Evolutionary conservation across 2,888 invertebrate species (phyloP).

Genomic region (Lissocephala sabroskyi): DNA sequence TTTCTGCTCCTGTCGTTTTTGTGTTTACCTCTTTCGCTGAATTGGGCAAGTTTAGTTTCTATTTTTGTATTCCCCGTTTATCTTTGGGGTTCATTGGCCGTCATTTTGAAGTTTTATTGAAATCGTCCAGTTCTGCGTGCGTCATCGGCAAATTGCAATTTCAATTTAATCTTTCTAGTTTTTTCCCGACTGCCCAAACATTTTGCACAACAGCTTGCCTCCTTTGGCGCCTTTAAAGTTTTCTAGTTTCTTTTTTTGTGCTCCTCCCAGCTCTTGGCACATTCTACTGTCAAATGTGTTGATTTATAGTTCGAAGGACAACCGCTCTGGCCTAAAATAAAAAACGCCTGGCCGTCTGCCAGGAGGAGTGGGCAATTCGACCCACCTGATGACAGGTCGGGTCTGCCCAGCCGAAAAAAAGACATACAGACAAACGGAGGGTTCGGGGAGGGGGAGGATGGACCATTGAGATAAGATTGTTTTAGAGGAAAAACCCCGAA

Average conservation of each 20-base stretch:
- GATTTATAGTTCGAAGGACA: conserved; percentile 39
- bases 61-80: too few relatives aligned
- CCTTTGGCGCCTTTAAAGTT: too few relatives aligned
- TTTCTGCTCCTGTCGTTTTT: conserved; percentile 27
- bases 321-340: not conserved
- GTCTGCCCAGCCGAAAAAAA: conserved; percentile 6
- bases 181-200: too few relatives aligned
- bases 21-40: too few relatives aligned
- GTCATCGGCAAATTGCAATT: too few relatives aligned
- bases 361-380: not conserved
- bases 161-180: too few relatives aligned
- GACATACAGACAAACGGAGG: conserved; percentile 4
- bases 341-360: not conserved
- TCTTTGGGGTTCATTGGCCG: too few relatives aligned
- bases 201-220: too few relatives aligned
- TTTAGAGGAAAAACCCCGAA: not conserved
- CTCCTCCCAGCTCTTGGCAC: conserved; percentile 42
- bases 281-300: conserved; percentile 50
- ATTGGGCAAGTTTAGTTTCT: too few relatives aligned
- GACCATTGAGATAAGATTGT: not conserved
- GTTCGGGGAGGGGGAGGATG: conserved; percentile 9
- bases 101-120: too few relatives aligned
- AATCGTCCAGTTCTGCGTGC: too few relatives aligned
- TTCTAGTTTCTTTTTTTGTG: conserved; percentile 11
- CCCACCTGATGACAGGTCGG: not conserved